These are phyloP conservation scores for Cryptotis parvus DNA, from an alignment of 2,113 vertebrate genomes.

Conservation along the genomic window DNA sequence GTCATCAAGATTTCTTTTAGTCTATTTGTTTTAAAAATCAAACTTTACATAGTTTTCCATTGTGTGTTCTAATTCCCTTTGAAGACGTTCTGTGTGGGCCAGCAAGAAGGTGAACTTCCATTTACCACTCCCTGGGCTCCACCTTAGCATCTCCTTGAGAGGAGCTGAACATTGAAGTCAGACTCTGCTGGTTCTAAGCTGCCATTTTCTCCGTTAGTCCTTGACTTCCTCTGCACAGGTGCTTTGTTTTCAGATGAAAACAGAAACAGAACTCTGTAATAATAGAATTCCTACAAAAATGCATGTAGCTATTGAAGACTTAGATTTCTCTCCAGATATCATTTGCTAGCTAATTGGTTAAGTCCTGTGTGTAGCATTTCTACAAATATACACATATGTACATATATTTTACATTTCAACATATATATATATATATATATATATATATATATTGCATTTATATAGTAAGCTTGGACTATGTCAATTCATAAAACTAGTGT, in stretches of 20 bases:
- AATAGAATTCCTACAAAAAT: background rate
- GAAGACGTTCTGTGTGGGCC: slow-evolving; percentile 56
- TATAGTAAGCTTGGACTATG: background rate
- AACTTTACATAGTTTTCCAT: slow-evolving; percentile 66
- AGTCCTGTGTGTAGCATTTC: too few species aligned
- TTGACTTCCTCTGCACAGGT: background rate
- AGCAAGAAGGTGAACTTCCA: background rate
- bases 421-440: too few species aligned
- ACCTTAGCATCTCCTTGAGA: background rate
- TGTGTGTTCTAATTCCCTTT: slow-evolving; percentile 54
- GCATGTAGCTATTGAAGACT: background rate
- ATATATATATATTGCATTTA: too few species aligned
- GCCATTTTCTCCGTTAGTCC: too few species aligned
- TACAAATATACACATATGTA: too few species aligned
- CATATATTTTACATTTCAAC: too few species aligned
- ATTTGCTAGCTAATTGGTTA: background rate
- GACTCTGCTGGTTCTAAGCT: background rate
- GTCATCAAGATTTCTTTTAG: slow-evolving; percentile 72
- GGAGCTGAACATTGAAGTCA: fast-evolving
- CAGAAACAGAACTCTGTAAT: background rate
- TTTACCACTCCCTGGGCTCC: background rate
- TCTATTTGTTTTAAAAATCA: slow-evolving; percentile 77
- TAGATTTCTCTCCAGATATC: background rate
- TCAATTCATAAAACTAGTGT: background rate
- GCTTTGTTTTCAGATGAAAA: slow-evolving; percentile 45